phyloP scores from a whole-genome alignment of 1,140 invertebrate genomes.

The Drosophila azteca region DNA sequence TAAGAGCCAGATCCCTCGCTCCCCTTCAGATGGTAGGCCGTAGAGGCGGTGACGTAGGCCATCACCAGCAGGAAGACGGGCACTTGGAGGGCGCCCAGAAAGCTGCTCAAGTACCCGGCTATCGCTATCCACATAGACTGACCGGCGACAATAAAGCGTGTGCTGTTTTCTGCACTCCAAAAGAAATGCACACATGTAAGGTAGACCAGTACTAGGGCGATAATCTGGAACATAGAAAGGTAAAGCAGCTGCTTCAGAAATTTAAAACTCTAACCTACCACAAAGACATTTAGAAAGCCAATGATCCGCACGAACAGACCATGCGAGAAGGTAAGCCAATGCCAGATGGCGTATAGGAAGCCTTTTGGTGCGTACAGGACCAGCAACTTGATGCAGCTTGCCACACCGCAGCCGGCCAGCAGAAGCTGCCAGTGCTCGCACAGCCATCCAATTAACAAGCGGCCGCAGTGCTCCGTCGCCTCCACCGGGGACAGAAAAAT shows the following conservation, averaged over 20 bases:
- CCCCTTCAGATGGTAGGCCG: conserved; percentile 85
- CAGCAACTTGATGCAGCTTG: conserved; percentile 73
- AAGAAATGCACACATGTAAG: conserved; percentile 84
- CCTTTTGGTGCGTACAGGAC: conserved; percentile 86
- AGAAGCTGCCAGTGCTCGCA: conserved; percentile 86
- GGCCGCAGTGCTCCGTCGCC: conserved; percentile 87
- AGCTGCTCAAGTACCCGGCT: conserved; percentile 85
- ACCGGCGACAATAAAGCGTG: conserved; percentile 85
- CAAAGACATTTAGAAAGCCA: conserved; percentile 84
- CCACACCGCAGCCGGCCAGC: conserved; percentile 64
- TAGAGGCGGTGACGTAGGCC: conserved; percentile 84
- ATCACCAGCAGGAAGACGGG: conserved; percentile 84
- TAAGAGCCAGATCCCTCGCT: conserved; percentile 52
- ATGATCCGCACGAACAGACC: conserved; percentile 84
- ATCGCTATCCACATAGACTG: conserved; percentile 86
- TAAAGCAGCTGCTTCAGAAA: too few relatives aligned
- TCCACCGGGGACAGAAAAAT: conserved; percentile 88
- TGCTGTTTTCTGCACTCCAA: conserved; percentile 85
- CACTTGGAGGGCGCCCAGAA: conserved; percentile 85
- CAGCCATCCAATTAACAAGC: conserved; percentile 87
- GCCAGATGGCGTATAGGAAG: conserved; percentile 84
- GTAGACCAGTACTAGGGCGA: conserved; percentile 84
- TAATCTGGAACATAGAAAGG: conserved; percentile 65
- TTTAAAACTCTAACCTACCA: conserved; percentile 68
- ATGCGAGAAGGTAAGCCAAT: conserved; percentile 81